Evolutionary conservation across 2,888 invertebrate genomes (phyloP).

Genomic region (Danaus chrysippus): DNA sequence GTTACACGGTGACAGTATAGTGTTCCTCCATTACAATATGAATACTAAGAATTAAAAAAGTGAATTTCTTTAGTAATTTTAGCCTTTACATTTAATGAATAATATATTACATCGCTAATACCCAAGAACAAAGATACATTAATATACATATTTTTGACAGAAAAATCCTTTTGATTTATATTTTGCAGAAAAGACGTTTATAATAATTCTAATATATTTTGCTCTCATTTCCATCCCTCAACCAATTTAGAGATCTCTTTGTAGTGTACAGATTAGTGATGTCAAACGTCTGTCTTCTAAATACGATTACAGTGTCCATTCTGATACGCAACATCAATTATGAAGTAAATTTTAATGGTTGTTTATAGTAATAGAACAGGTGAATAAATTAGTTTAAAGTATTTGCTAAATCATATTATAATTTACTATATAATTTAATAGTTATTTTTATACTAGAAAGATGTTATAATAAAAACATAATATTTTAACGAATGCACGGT

Average conservation of each 20-base stretch:
- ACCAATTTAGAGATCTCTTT: no score
- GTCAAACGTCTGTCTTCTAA: no score
- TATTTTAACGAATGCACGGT: not conserved
- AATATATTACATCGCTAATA: no score
- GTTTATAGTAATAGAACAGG: no score
- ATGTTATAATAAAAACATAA: not conserved
- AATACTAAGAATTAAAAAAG: not conserved
- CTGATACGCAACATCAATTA: conserved; percentile 14
- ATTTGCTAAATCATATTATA: not conserved
- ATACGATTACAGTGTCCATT: conserved; percentile 20
- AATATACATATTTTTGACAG: not conserved
- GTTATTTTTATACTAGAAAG: not conserved
- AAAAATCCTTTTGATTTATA: not conserved
- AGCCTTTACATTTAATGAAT: not conserved
- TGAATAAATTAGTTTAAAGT: not conserved
- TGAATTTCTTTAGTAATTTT: conserved; percentile 1
- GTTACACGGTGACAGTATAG: no score
- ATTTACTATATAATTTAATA: not conserved
- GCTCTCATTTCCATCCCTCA: conserved; percentile 8
- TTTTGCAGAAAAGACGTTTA: not conserved
- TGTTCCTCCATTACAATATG: no score
- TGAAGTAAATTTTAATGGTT: conserved; percentile 2
- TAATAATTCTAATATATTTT: conserved; percentile 8
- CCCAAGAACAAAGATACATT: no score
- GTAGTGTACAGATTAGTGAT: no score